Evolutionary conservation across 2,888 invertebrate species (phyloP), one percentile per base, ranked within the genome.

Genomic region (Rotaria sp.): DNA sequence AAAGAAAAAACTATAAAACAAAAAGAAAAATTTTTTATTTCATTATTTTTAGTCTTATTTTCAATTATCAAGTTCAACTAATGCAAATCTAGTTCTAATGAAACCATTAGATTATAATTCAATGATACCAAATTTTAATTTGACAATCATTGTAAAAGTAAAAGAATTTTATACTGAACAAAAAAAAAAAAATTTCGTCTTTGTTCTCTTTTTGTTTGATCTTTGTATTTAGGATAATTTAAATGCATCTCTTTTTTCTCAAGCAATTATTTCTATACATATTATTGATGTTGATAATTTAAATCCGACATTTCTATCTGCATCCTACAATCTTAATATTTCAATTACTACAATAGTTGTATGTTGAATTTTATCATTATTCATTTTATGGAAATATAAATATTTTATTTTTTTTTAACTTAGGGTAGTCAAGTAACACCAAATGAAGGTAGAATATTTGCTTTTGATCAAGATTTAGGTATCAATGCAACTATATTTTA

Each of bases 401-500:
- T n/a, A 18, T 30, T 35, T 0, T 1, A 45, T 38, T 21, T 75
- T 15, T n/a, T n/a, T 67, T 35, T 0, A 67, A 30, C 3, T 13
- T 45, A 80, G 80, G 15, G 15, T n/a, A 38, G 13, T 5, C 21
- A 45, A 45, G 80, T 80, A 1, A 80, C n/a, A 45, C 80, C 80
- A 0, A 80, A 24, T n/a, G 38, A 80, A 45, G 80, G 45, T n/a
- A 15, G 13, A 80, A 80, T 80, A 45, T n/a, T 11, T 45, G 80
- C 80, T 2, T 80, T 26, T n/a, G 80, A 80, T 80, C 80, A 80
- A 80, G 80, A 80, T 80, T 45, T n/a, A n/a, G 80, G 80, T 24
- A 80, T 80, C 45, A 45, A 80, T 45, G 45, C 41, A 80, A 80
- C 45, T 1, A 45, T 80, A n/a, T 0, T 80, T 80, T 80, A 80